Evolutionary conservation across 1,140 invertebrate genomes (phyloP), one percentile per base, ranked within the genome.

Genomic region (Hylaeus volcanicus): DNA sequence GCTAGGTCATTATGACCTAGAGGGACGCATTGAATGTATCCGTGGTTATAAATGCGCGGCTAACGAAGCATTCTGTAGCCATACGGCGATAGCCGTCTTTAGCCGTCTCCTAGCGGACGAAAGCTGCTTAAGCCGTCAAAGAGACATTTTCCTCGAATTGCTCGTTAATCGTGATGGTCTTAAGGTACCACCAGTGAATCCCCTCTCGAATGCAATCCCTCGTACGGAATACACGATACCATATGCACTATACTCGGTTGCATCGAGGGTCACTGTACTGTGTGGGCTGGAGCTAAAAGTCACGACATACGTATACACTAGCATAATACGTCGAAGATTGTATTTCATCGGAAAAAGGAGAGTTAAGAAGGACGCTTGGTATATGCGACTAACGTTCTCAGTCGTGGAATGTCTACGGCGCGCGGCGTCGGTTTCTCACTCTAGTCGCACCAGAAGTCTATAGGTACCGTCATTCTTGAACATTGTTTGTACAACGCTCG

Each of bases 261-360:
- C 83, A 82, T 81, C 84, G 74, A 74, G 76, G 85, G 84, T 86
- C 84, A 86, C 61, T 86, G 85, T 74, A 86, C 84, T 76, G 84
- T 86, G 80, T 83, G 82, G 84, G 84, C 73, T 68, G 85, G 56
- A 68, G 68, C 73, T 86, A 86, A 86, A 86, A 87, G 77, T 86
- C 85, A 83, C 83, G 71, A 85, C 58, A 82, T 60, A 85, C 70
- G 61, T 82, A 64, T 65, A 51, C 66, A 55, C 74, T 68, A 72
- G 79, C 71, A 72, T 82, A 79, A 85, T 79, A 85, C 65, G 65
- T 82, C 74, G 66, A 82, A 78, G 83, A 82, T 71, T 51, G 79
- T 85, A 86, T 86, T 85, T 85, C 72, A 72, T 79, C 63, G 65
- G 69, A 75, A 85, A 82, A 86, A 73, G 75, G 66, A 86, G 71